Evolutionary conservation across 2,888 invertebrate genomes (phyloP).

Genomic region (Teinopalpus imperialis): DNA sequence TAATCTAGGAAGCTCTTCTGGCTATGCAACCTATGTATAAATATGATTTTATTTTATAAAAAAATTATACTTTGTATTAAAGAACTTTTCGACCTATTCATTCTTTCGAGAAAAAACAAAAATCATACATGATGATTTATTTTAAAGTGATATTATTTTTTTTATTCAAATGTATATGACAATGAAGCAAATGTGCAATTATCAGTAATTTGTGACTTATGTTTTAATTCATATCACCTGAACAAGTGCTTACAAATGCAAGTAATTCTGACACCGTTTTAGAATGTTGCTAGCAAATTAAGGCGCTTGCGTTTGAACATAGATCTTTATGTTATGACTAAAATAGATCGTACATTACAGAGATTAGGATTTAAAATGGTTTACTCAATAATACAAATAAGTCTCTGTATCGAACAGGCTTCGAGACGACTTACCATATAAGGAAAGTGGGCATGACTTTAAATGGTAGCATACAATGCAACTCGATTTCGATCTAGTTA

Average conservation of each 20-base stretch:
- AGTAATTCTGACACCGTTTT: constrained; percentile 27
- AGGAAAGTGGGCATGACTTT: constrained; percentile 13
- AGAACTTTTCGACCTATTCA: no score
- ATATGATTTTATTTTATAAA: no score
- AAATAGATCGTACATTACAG: background rate
- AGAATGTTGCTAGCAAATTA: constrained; percentile 23
- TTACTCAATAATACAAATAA: background rate
- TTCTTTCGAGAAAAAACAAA: no score
- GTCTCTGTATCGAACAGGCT: constrained; percentile 7
- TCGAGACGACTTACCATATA: constrained; percentile 18
- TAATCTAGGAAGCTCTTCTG: no score
- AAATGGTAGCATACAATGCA: constrained; percentile 24
- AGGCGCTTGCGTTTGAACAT: constrained; percentile 3
- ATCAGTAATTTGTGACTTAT: constrained; percentile 6
- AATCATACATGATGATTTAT: no score
- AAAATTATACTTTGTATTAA: no score
- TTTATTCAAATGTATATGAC: no score
- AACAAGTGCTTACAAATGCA: constrained; percentile 21
- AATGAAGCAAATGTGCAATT: constrained; percentile 1
- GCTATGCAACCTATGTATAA: no score
- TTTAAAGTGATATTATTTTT: no score
- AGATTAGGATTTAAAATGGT: background rate
- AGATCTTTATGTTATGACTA: background rate
- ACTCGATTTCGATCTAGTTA: constrained; percentile 26
- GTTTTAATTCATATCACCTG: constrained; percentile 23